Percentiles rank a stretch among this genome's conserved stretches.
These are phyloP conservation scores for Colostygia pectinataria DNA, from an alignment of 2,888 invertebrate species.

Conservation along the genomic window DNA sequence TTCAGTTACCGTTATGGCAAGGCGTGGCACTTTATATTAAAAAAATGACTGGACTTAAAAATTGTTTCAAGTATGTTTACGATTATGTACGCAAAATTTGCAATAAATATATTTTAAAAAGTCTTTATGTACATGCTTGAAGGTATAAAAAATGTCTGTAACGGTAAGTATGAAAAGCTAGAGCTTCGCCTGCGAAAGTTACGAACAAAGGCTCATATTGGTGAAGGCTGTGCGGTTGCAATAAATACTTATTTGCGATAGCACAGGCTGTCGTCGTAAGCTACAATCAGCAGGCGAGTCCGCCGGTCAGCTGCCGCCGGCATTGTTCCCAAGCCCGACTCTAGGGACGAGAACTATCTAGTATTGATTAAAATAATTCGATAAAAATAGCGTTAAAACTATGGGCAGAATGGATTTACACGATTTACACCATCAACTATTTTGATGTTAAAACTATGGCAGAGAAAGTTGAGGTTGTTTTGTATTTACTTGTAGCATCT, in stretches of 20 bases:
- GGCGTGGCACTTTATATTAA: no score
- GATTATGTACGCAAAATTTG: no score
- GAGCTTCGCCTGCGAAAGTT: slow-evolving; percentile 1
- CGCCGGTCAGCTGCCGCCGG: slow-evolving; percentile 59
- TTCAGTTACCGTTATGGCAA: no score
- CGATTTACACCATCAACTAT: no score
- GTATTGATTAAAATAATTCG: slow-evolving; percentile 15
- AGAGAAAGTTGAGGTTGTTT: no score
- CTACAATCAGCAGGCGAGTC: slow-evolving; percentile 76
- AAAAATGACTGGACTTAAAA: no score
- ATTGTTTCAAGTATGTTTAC: no score
- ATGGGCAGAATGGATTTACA: no score
- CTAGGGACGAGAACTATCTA: slow-evolving; percentile 11
- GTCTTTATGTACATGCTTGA: no score
- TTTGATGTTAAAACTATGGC: no score
- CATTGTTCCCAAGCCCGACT: slow-evolving; percentile 61
- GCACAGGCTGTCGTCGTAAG: slow-evolving; percentile 76
- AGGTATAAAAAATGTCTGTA: neutral
- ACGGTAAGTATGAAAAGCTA: neutral
- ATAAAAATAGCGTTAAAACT: neutral
- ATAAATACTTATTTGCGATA: slow-evolving; percentile 79
- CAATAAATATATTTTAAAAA: no score
- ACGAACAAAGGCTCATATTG: slow-evolving; percentile 40
- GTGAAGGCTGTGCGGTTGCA: slow-evolving; percentile 61
- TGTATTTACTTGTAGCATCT: no score